Evolutionary conservation across 2,113 vertebrate species (phyloP), one percentile per base, ranked within the genome.

Genomic region (Ochotona curzoniae): DNA sequence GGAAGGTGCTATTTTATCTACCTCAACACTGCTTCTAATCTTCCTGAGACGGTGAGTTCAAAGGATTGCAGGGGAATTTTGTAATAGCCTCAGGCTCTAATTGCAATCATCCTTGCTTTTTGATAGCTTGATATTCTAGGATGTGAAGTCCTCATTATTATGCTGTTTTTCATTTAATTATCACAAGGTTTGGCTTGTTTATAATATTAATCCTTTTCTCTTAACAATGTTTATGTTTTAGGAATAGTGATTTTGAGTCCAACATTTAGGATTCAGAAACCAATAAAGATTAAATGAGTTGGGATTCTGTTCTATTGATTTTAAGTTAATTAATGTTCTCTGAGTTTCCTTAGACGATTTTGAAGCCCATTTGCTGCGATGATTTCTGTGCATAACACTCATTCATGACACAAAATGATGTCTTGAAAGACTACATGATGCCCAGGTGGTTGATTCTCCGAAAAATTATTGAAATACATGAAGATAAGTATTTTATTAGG

Each of bases 401-500:
- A 96, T 94, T 79, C n/a, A 84, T 89, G 64, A 85, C 38, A 92
- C 51, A 88, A 94, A 93, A 44, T 94, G 93, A 92, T 63, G 93
- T 63, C 30, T 26, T 84, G 74, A 89, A 82, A 76, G 18, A 78
- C 79, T 89, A 25, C 78, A 91, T 57, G 25, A 84, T 76, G 66
- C 47, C 79, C 66, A 90, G 38, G 75, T 91, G 79, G 84, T 51
- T 95, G 80, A 66, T 89, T 95, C 93, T 61, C 81, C 88, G 89
- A 95, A 80, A 95, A 61, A 64, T 32, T 93, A 87, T 18, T 83
- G 61, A 96, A 93, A 96, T 93, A 83, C 47, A 85, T 61, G 80
- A 91, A 92, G 69, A 80, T 69, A 87, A 51, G 51, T 88, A 90
- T 63, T 44, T 79, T 90, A 80, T 15, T 79, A 69, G 23, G 51